Evolutionary conservation across 2,888 invertebrate genomes (phyloP).

Genomic region (Drepanosiphum platanoidis): DNA sequence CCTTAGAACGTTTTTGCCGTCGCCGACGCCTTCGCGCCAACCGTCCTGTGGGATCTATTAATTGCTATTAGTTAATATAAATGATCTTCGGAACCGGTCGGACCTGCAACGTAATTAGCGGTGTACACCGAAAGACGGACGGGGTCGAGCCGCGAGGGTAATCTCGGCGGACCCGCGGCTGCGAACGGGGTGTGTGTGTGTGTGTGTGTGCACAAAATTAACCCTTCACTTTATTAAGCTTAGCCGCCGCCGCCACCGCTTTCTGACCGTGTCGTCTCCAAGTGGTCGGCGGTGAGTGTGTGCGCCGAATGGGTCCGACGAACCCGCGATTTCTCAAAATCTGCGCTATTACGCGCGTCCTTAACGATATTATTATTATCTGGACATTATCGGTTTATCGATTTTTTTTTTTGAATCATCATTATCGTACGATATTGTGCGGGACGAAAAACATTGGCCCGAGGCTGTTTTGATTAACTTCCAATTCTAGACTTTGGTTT

Average conservation of each 20-base stretch:
- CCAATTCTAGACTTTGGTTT: too few species aligned
- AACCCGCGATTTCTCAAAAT: too few species aligned
- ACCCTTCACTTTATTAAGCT: slow-evolving; percentile 60
- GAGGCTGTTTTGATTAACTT: too few species aligned
- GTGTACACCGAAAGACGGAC: slow-evolving; percentile 23
- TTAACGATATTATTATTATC: too few species aligned
- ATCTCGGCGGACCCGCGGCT: slow-evolving; percentile 49
- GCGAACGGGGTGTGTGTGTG: background rate
- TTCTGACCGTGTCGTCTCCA: slow-evolving; percentile 12
- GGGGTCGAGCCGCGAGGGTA: slow-evolving; percentile 53
- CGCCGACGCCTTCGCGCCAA: slow-evolving; percentile 26
- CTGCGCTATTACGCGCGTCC: too few species aligned
- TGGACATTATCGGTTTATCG: too few species aligned
- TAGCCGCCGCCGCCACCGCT: background rate
- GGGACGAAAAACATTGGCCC: too few species aligned
- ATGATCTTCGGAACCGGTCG: slow-evolving; percentile 51
- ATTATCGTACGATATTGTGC: too few species aligned
- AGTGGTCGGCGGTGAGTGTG: too few species aligned
- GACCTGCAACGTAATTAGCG: slow-evolving; percentile 44
- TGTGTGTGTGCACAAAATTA: slow-evolving; percentile 53
- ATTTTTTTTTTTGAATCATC: too few species aligned
- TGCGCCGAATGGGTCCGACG: too few species aligned
- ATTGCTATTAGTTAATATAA: slow-evolving; percentile 62
- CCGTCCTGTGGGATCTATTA: slow-evolving; percentile 58
- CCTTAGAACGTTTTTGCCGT: slow-evolving; percentile 53